These are phyloP conservation scores for Exaiptasia diaphana DNA, from an alignment of 64 coral and sea anemone genomes.

Conservation along the genomic window DNA sequence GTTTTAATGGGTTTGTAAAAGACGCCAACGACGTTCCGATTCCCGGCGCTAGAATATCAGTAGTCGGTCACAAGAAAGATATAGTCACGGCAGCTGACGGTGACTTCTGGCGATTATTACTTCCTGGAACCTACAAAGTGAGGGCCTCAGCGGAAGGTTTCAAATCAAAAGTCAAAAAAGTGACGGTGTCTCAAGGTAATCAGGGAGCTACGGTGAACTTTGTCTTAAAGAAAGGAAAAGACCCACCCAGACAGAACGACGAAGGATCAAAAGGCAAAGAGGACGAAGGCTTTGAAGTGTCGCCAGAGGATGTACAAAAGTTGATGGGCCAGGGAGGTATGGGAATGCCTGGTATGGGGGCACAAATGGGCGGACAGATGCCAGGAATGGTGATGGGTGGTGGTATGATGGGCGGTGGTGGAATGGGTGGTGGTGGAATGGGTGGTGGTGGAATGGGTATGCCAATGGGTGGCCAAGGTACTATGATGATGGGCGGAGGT, in stretches of 20 bases:
- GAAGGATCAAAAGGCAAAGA: slow-evolving; percentile 30
- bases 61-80: slow-evolving; percentile 71
- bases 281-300: slow-evolving; percentile 55
- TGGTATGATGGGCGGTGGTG: slow-evolving; percentile 38
- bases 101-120: slow-evolving; percentile 88
- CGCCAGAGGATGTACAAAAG: slow-evolving; percentile 43
- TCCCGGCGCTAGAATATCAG: slow-evolving; percentile 56
- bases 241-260: neutral
- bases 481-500: slow-evolving; percentile 1
- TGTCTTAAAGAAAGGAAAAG: slow-evolving; percentile 71
- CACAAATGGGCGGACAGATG: neutral
- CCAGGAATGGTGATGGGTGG: neutral
- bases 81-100: slow-evolving; percentile 66
- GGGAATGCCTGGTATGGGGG: neutral
- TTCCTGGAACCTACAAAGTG: slow-evolving; percentile 75
- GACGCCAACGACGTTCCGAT: slow-evolving; percentile 72
- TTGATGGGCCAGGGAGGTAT: slow-evolving; percentile 18
- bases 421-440: neutral
- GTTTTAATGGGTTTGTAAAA: slow-evolving; percentile 91
- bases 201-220: slow-evolving; percentile 65
- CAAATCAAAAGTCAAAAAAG: slow-evolving; percentile 42
- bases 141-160: slow-evolving; percentile 54
- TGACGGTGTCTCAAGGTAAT: slow-evolving; percentile 33
- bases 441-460: slow-evolving; percentile 15
- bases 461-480: slow-evolving; percentile 23